Conservation (phyloP, 2,888 invertebrate genomes). For the Myopa tessellatipennis region DNA sequence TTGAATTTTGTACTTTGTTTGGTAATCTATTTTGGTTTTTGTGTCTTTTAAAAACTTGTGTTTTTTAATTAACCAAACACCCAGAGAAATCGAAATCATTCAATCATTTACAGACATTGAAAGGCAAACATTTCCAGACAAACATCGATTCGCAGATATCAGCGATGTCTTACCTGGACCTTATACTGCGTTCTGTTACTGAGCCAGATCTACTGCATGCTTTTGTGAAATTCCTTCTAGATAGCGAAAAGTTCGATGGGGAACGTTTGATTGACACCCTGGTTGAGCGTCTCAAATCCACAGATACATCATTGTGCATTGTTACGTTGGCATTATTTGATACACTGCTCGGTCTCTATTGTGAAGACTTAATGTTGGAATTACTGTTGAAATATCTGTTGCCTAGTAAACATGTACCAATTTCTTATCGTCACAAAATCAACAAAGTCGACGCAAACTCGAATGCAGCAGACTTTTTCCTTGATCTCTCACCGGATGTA, state of each 20-base stretch:
- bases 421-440: conserved; percentile 80
- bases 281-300: conserved; percentile 80
- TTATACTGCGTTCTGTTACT: conserved; percentile 88
- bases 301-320: conserved; percentile 83
- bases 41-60: background rate
- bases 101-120: conserved; percentile 66
- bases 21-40: background rate
- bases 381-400: conserved; percentile 86
- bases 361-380: conserved; percentile 96
- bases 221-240: conserved; percentile 85
- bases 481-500: conserved; percentile 77
- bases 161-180: conserved; percentile 92
- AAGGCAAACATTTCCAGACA: conserved; percentile 77
- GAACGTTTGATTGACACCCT: conserved; percentile 84
- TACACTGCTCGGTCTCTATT: conserved; percentile 89
- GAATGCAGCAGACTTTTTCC: conserved; percentile 80
- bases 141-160: conserved; percentile 89
- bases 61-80: conserved; percentile 56
- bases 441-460: conserved; percentile 80
- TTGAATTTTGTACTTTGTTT: conserved; percentile 25
- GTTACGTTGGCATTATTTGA: conserved; percentile 92
- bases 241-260: conserved; percentile 85
- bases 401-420: conserved; percentile 80
- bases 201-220: conserved; percentile 85
- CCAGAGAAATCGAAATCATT: conserved; percentile 56